These are phyloP conservation scores for Raja brachyura DNA, from an alignment of 2,113 vertebrate genomes.

Conservation along the genomic window DNA sequence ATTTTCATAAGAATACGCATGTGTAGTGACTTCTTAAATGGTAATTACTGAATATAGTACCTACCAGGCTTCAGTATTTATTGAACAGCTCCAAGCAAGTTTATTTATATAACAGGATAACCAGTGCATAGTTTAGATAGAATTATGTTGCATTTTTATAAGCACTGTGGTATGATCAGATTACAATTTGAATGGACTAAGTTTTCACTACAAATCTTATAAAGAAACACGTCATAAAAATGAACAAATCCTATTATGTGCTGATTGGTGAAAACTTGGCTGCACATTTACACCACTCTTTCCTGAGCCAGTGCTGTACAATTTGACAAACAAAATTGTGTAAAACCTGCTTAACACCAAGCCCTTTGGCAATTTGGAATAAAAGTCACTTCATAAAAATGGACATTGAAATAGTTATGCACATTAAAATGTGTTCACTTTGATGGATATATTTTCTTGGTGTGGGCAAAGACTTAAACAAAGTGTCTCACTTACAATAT, in stretches of 20 bases:
- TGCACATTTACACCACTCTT: slow-evolving; percentile 57
- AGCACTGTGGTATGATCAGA: slow-evolving; percentile 49
- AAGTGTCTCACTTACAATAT: slow-evolving; percentile 30
- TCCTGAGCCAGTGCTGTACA: slow-evolving; percentile 64
- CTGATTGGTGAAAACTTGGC: slow-evolving; percentile 53
- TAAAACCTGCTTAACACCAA: slow-evolving; percentile 48
- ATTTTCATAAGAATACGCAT: slow-evolving; percentile 6
- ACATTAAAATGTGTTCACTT: neutral
- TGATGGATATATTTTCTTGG: neutral
- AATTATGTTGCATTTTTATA: slow-evolving; percentile 49
- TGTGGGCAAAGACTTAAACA: slow-evolving; percentile 27
- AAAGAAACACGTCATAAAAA: slow-evolving; percentile 50
- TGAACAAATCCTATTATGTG: slow-evolving; percentile 43
- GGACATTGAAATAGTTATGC: neutral
- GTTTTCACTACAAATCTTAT: slow-evolving; percentile 46
- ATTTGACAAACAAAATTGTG: slow-evolving; percentile 56
- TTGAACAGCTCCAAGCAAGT: slow-evolving; percentile 35
- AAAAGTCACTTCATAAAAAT: slow-evolving; percentile 33
- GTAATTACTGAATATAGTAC: slow-evolving; percentile 30
- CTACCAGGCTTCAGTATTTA: slow-evolving; percentile 19
- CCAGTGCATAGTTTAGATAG: slow-evolving; percentile 64
- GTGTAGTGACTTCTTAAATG: slow-evolving; percentile 15
- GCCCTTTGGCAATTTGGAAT: slow-evolving; percentile 61
- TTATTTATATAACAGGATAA: slow-evolving; percentile 44
- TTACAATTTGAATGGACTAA: slow-evolving; percentile 43